These are phyloP conservation scores for Erebia epiphron DNA, from an alignment of 2,888 invertebrate genomes.

Conservation along the genomic window DNA sequence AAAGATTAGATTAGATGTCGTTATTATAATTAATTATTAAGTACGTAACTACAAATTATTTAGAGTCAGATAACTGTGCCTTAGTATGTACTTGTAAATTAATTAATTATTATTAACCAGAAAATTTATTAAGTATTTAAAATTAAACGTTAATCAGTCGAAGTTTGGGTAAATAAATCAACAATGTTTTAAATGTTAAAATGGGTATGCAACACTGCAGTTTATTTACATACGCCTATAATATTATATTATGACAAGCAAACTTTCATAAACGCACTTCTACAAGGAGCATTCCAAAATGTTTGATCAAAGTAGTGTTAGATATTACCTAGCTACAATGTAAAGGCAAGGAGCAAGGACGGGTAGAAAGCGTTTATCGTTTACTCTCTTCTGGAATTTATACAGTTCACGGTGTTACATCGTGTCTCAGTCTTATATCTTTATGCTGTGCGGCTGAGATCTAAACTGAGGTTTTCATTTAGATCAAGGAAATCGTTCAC, in stretches of 20 bases:
- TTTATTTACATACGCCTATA: constrained; percentile 37
- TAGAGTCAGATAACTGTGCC: constrained; percentile 18
- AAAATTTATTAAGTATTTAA: constrained; percentile 31
- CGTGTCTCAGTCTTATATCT: constrained; percentile 80
- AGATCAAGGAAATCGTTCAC: constrained; percentile 29
- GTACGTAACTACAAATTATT: constrained; percentile 12
- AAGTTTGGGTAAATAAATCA: constrained; percentile 41
- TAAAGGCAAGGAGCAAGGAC: constrained; percentile 82
- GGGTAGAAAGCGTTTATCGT: constrained; percentile 80
- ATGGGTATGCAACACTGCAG: constrained; percentile 36
- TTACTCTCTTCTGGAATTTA: constrained; percentile 71
- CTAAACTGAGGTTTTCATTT: constrained; percentile 34
- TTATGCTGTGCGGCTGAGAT: constrained; percentile 66
- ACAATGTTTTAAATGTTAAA: constrained; percentile 32
- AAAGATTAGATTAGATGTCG: neutral
- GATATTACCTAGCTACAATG: constrained; percentile 76
- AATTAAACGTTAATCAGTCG: constrained; percentile 37
- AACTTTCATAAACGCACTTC: constrained; percentile 64
- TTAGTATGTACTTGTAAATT: constrained; percentile 20
- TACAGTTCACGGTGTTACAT: constrained; percentile 77
- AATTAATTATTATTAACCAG: constrained; percentile 13
- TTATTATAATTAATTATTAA: neutral
- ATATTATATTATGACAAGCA: constrained; percentile 49
- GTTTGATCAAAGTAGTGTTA: constrained; percentile 62
- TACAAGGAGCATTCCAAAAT: constrained; percentile 61